Evolutionary conservation across 2,113 vertebrate genomes (phyloP), one percentile per base, ranked within the genome.

Genomic region (Paraplagusia blochii): DNA sequence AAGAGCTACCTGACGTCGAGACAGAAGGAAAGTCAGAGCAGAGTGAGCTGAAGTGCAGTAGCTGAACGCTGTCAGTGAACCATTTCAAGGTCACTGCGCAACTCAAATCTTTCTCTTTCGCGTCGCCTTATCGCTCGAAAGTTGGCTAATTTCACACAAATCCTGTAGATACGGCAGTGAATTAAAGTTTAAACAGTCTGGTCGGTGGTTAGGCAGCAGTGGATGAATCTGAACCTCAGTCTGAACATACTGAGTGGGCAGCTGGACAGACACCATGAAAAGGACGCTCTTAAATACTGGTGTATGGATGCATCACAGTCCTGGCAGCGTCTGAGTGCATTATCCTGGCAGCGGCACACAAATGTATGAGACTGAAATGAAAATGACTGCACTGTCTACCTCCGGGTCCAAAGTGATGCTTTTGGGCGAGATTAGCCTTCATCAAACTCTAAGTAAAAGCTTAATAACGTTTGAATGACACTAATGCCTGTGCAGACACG

Each of bases 361-460:
- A 75, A 69, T 13, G 14, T 77, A 79, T 74, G 72, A 69, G 46
- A 71, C 61, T 81, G 18, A 47, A 59, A 75, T 55, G 50, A 48
- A 56, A 58, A 47, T 40, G 38, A 48, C 45, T 19, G 64, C 11
- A 29, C 59, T 11, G 34, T 47, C n/a, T n/a, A n/a, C n/a, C n/a
- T n/a, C n/a, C n/a, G n/a, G n/a, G n/a, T 51, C 52, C 53, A 58
- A 55, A 65, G 56, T 57, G 63, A 39, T 52, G 55, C 63, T 72
- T 54, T 55, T 74, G 67, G 63, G 42, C n/a, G 29, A 4, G 67
- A 71, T 59, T 72, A 57, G 2, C 11, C 49, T 62, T 59, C 72
- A 79, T 66, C 60, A 63, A 72, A 51, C 47, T 55, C 49, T 44
- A 9, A 47, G 58, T 19, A 16, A 53, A 46, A 35, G 45, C 43